Evolutionary conservation across 1,140 invertebrate genomes (phyloP), one percentile per base, ranked within the genome.

Genomic region (Drosophila sproati): DNA sequence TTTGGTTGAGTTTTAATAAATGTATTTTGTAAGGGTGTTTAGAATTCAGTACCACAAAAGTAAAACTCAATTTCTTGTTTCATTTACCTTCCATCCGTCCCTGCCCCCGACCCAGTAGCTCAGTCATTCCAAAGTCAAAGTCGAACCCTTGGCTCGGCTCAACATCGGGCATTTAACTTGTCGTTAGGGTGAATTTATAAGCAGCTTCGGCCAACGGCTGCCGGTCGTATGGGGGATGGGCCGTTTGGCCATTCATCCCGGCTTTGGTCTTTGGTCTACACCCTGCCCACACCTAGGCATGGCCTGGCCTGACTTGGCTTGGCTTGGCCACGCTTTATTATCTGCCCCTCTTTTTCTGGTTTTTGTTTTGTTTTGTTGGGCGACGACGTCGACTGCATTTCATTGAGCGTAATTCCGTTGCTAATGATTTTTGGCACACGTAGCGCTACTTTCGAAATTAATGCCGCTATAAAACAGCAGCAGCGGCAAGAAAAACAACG

Each of bases 381-480:
- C 54, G 37, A n/a, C 68, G 73, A 66, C 77, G 85, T 70, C 64
- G 78, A 85, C 86, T 89, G 85, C 80, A 91, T 91, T 91, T 91
- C 88, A 91, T 88, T 91, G 88, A 85, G 88, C 88, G 88, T 91
- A 91, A 91, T 91, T 88, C 88, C 75, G 88, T 88, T 88, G 88
- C 88, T 91, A 91, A 91, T 91, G 88, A 91, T 91, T 91, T 91
- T 91, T 91, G 88, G 88, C 88, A 91, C 88, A 91, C 80, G 87
- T 91, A 91, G 79, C 73, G 82, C 73, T 86, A 89, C 83, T 88
- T 88, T 82, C 80, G 85, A 85, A 89, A 89, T 88, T 85, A 88
- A 88, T 88, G 85, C 80, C 80, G 85, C 83, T 87, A 87, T 87
- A 87, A 87, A 88, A 74, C 82, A 73, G 73, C 76, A 68, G 72